A percentile compares a stretch with the other conserved stretches of the same genome.
Evolutionary conservation across 2,113 vertebrate genomes (phyloP).

Genomic region (Lagopus muta): DNA sequence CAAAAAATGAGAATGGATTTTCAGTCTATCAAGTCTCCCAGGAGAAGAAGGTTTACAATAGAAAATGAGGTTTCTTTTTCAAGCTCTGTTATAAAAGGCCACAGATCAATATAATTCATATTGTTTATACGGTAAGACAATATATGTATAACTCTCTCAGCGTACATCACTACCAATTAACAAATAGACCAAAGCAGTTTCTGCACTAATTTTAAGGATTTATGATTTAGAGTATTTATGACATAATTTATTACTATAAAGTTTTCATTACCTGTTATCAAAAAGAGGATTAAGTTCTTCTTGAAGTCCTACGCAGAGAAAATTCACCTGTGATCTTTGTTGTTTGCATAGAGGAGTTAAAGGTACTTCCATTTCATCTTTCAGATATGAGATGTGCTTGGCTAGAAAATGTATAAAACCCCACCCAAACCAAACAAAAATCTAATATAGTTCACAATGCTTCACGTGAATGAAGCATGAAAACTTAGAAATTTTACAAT

Average conservation of each 20-base stretch:
- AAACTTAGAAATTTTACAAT: neutral
- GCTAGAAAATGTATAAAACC: slow-evolving; percentile 28
- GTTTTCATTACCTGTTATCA: slow-evolving; percentile 70
- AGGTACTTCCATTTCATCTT: slow-evolving; percentile 66
- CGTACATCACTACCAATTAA: neutral
- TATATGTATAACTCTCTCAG: neutral
- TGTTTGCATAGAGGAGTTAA: slow-evolving; percentile 54
- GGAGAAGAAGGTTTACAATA: neutral
- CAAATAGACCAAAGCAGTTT: neutral
- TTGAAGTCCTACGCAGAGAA: slow-evolving; percentile 45
- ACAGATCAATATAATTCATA: neutral
- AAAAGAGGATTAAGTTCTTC: slow-evolving; percentile 62
- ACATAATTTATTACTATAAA: neutral
- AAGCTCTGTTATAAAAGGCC: neutral
- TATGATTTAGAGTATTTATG: neutral
- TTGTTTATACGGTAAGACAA: neutral
- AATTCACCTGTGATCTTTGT: slow-evolving; percentile 44
- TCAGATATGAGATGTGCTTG: neutral
- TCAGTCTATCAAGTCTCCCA: neutral
- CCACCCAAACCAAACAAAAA: neutral
- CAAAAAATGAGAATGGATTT: neutral
- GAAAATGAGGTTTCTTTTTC: neutral
- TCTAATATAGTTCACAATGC: neutral
- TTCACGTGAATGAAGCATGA: slow-evolving; percentile 20
- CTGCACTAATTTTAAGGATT: neutral